Evolutionary conservation across 2,113 vertebrate species (phyloP).

Genomic region (Bagarius yarrelli): DNA sequence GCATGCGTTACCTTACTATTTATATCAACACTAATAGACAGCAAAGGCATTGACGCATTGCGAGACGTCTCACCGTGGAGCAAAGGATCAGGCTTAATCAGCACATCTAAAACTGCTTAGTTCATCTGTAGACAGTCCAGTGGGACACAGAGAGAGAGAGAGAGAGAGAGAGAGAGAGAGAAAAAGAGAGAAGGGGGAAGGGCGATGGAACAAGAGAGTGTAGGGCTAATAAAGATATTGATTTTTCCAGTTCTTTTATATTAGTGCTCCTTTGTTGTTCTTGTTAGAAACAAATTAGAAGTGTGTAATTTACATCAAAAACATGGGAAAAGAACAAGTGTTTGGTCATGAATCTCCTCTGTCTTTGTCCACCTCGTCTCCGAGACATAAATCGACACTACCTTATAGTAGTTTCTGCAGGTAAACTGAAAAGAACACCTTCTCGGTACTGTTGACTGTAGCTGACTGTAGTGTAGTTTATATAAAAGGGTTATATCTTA

Average conservation of each 20-base stretch:
- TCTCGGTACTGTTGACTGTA: neutral
- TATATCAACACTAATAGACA: conserved; percentile 16
- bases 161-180: conserved; percentile 20
- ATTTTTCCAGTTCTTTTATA: conserved; percentile 47
- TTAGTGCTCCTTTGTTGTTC: conserved; percentile 36
- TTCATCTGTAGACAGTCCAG: conserved; percentile 45
- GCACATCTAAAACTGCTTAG: conserved; percentile 45
- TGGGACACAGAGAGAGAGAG: conserved; percentile 24
- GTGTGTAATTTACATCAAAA: conserved; percentile 30
- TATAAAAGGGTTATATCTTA: neutral
- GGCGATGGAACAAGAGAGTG: conserved; percentile 3
- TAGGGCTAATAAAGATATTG: conserved; percentile 17
- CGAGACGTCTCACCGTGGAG: neutral
- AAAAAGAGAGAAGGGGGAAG: conserved; percentile 7
- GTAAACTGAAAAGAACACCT: neutral
- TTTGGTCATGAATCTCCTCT: conserved; percentile 1
- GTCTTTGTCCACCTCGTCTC: neutral
- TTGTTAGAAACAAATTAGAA: conserved; percentile 30
- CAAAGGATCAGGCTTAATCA: conserved; percentile 41
- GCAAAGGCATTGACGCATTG: conserved; percentile 10
- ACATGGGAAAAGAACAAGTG: conserved; percentile 2
- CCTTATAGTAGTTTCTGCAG: neutral
- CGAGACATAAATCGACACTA: neutral
- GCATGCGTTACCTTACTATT: neutral
- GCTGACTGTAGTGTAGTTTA: neutral